These are phyloP conservation scores for Tetropium fuscum DNA, from an alignment of 2,888 invertebrate genomes.

Conservation along the genomic window DNA sequence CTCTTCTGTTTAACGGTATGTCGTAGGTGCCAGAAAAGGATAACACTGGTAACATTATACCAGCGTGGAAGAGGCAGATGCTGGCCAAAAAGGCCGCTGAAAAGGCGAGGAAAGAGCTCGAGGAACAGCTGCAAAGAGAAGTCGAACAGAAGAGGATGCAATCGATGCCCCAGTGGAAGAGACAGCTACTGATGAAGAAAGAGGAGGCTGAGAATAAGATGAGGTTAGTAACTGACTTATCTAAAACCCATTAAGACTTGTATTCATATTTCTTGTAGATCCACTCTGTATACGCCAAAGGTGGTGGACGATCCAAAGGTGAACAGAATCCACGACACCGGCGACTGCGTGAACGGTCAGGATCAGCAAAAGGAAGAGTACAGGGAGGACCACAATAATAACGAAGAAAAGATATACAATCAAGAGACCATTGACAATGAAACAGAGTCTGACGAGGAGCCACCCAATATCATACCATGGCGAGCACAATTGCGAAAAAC, in stretches of 20 bases:
- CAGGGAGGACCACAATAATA: conserved; percentile 62
- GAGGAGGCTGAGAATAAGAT: conserved; percentile 82
- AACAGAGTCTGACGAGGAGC: conserved; percentile 66
- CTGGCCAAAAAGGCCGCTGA: conserved; percentile 94
- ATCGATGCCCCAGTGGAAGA: conserved; percentile 94
- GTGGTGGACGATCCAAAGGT: conserved; percentile 72
- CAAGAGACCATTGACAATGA: conserved; percentile 34
- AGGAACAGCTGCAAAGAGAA: conserved; percentile 85
- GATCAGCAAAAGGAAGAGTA: conserved; percentile 51
- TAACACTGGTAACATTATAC: conserved; percentile 88
- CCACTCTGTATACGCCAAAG: conserved; percentile 79
- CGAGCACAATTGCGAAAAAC: conserved; percentile 90
- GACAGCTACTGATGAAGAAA: conserved; percentile 86
- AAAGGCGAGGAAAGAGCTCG: conserved; percentile 89
- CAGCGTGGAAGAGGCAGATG: conserved; percentile 97
- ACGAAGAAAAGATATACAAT: conserved; percentile 57
- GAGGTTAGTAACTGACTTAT: conserved; percentile 73
- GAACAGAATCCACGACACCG: conserved; percentile 62
- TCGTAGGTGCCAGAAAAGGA: conserved; percentile 90
- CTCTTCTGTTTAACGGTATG: too few relatives aligned
- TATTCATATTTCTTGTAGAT: conserved; percentile 67
- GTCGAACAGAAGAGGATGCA: conserved; percentile 87
- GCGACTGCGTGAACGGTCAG: conserved; percentile 66
- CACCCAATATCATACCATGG: conserved; percentile 85
- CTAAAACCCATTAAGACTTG: too few relatives aligned